Evolutionary conservation across 2,888 invertebrate genomes (phyloP).

Genomic region (Hipparchia sbordonii): DNA sequence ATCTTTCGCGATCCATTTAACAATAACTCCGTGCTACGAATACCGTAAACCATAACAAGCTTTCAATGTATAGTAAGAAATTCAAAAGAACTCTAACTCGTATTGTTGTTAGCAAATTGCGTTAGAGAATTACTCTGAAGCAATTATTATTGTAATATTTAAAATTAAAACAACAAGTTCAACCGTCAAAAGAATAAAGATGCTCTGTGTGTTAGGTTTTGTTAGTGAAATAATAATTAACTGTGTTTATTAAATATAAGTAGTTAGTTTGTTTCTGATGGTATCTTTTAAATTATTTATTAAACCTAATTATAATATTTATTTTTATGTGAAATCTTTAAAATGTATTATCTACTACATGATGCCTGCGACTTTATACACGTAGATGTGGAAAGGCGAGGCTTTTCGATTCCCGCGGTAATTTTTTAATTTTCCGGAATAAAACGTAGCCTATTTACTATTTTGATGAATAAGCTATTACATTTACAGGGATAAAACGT

Average conservation of each 20-base stretch:
- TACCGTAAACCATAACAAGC: conserved; percentile 6
- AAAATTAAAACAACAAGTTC: conserved; percentile 4
- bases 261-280: no score
- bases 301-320: background rate
- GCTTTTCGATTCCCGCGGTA: no score
- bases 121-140: conserved; percentile 1
- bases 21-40: conserved; percentile 11
- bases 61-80: conserved; percentile 15
- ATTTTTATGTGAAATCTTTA: background rate
- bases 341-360: no score
- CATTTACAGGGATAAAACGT: no score
- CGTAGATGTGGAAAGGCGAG: no score
- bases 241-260: background rate
- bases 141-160: conserved; percentile 13
- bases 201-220: background rate
- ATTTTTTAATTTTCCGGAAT: no score
- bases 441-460: no score
- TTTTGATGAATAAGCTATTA: no score
- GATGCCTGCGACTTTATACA: no score
- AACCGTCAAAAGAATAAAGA: conserved; percentile 7
- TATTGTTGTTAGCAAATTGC: conserved; percentile 8
- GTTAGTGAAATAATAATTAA: background rate
- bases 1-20: conserved; percentile 30
- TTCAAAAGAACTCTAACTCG: background rate
- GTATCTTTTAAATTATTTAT: no score